Evolutionary conservation across 2,888 invertebrate species (phyloP), one percentile per base, ranked within the genome.

Genomic region (Tigriopus californicus): DNA sequence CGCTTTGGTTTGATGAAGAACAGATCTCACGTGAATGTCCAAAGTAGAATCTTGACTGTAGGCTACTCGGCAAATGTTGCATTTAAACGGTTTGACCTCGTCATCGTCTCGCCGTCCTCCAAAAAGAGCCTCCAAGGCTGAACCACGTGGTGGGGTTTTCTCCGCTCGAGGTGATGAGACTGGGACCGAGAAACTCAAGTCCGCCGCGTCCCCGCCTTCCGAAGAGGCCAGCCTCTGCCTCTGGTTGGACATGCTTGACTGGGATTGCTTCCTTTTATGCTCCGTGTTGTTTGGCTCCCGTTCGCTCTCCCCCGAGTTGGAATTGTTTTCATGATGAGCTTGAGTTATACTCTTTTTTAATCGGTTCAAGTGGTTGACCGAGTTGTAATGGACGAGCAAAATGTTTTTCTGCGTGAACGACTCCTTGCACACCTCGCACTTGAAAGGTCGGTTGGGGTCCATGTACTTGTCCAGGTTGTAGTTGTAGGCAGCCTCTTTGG

Each of bases 391-490:
- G 62, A 91, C 91, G 51, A 91, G 76, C 60, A 94, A 78, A 66
- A 92, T 91, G 71, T 90, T 91, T 73, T 91, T 91, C 74, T 94
- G 91, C 57, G 89, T 88, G 72, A 94, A 95, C 58, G 88, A 88
- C 71, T 94, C 94, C 71, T 89, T 88, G 71, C 94, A 95, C 46
- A 91, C 85, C 67, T 94, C 91, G 72, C 95, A 95, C 73, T 92
- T 92, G 72, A 85, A 91, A 10, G 92, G 92, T 66, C 91, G 77
- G 71, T 88, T 90, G 1, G 92, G 91, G 70, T 91, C 91, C 66
- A 90, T 77, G 74, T 90, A 91, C 73, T 90, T 90, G 71, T 89
- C 89, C 83, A 89, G 41, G 41, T 22, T 49, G 22, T 49, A 49
- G 49, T 22, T 49, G 49, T 20, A 49, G 20, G 20, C 5, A 13